Base-by-base conservation (phyloP, 2,113 vertebrate genomes). In the Saimiri boliviensis region DNA sequence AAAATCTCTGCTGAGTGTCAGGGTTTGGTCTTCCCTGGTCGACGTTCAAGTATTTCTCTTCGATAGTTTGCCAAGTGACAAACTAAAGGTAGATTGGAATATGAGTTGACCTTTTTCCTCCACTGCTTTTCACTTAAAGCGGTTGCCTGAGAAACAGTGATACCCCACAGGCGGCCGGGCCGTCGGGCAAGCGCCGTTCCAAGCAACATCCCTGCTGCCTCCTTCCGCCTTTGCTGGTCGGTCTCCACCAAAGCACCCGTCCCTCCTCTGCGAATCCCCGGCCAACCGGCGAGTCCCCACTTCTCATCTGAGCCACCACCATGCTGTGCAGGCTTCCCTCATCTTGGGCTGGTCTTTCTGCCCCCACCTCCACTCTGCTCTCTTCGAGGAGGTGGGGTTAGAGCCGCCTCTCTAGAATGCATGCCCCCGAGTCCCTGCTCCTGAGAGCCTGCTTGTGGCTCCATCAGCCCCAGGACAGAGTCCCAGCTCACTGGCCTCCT, bases 121-220 rank as follows among this genome's bases (percentile, higher is more conserved):
- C 1, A 11, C 58, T 13, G 0, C n/a, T 45, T 30, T 71, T 45
- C 52, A 25, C 17, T 66, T 35, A 8, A 10, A 12, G 6, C 1
- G n/a, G 49, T 71, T 6, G 2, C 32, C 56, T 2, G 9, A 45
- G 84, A 74, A 8, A 19, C 60, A 19, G 0, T 32, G 0, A 7
- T 7, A 47, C 19, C 47, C n/a, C 16, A 0, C 1, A 20, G 49
- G 35, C 13, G 6, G 19, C 47, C 6, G 32, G 27, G 30, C 66
- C 6, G 19, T 17, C 35, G 19, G 42, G 35, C n/a, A 35, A 0
- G 2, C 1, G 1, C 1, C 0, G 12, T 40, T 74, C 35, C 19
- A 1, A 14, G 35, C 11, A 0, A 27, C 14, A 0, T 12, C 16
- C 35, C 16, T 0, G 1, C 12, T 6, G 35, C 35, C 14, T 8